These are phyloP conservation scores for Apus apus DNA, from an alignment of 2,113 vertebrate genomes.

Conservation along the genomic window DNA sequence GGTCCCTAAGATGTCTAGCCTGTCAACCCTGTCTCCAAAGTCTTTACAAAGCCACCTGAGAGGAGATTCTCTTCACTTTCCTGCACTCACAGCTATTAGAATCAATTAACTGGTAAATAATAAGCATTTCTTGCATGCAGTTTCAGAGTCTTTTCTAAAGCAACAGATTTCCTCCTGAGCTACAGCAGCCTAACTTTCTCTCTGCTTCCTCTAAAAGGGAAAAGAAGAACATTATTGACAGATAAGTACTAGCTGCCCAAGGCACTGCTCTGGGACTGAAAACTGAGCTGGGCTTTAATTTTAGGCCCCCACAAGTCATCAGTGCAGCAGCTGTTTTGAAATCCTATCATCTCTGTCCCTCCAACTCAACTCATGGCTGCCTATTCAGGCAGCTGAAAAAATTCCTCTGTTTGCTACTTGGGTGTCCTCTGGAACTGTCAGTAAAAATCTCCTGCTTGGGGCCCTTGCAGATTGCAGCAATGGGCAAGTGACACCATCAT, in stretches of 20 bases:
- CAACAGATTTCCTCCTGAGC: neutral
- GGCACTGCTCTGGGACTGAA: neutral
- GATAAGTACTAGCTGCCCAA: neutral
- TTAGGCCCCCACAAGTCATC: neutral
- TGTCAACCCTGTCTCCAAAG: neutral
- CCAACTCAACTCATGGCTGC: neutral
- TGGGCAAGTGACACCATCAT: neutral
- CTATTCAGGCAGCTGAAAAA: slow-evolving; percentile 43
- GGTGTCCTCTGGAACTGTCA: neutral
- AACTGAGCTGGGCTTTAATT: slow-evolving; percentile 48
- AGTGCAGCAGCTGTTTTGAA: slow-evolving; percentile 60
- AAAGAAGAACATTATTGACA: slow-evolving; percentile 9
- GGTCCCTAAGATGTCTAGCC: neutral
- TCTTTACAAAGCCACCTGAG: neutral
- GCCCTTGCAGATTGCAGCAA: neutral
- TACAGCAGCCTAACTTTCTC: neutral
- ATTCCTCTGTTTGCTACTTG: neutral
- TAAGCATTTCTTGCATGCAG: neutral
- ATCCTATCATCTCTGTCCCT: slow-evolving; percentile 18
- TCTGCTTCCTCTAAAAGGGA: neutral
- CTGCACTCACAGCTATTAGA: neutral
- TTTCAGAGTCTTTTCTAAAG: neutral
- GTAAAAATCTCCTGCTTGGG: neutral
- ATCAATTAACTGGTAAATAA: neutral
- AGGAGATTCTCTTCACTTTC: neutral